These are phyloP conservation scores for Nomada ruficornis DNA, from an alignment of 2,888 invertebrate species.

Conservation along the genomic window DNA sequence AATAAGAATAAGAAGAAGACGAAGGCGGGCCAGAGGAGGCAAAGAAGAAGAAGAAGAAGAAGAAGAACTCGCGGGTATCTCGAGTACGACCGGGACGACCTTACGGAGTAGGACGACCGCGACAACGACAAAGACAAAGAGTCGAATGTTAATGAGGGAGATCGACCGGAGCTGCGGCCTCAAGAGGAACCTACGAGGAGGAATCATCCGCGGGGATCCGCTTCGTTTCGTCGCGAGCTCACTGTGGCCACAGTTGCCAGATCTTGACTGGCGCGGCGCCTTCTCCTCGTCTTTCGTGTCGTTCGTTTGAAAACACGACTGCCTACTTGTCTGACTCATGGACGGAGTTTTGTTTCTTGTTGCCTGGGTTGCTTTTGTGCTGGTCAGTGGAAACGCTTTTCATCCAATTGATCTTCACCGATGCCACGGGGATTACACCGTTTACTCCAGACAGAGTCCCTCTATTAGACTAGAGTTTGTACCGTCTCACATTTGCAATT, in stretches of 20 bases:
- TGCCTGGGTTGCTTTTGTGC: neutral
- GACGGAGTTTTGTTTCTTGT: slow-evolving; percentile 4
- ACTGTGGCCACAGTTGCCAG: slow-evolving; percentile 50
- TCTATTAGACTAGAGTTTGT: no score
- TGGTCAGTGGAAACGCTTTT: no score
- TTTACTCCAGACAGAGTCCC: no score
- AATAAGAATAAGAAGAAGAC: slow-evolving; percentile 62
- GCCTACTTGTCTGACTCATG: slow-evolving; percentile 16
- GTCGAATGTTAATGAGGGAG: slow-evolving; percentile 72
- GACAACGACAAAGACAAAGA: slow-evolving; percentile 71
- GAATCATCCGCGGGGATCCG: slow-evolving; percentile 60
- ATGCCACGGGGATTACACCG: no score
- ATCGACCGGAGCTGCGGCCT: slow-evolving; percentile 63
- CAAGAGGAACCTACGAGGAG: slow-evolving; percentile 47
- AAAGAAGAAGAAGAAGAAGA: slow-evolving; percentile 24
- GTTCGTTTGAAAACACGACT: slow-evolving; percentile 14
- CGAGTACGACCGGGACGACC: slow-evolving; percentile 63
- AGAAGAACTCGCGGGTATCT: slow-evolving; percentile 48
- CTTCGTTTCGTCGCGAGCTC: slow-evolving; percentile 51
- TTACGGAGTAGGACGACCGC: slow-evolving; percentile 66
- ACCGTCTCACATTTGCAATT: no score
- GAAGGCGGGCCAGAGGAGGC: slow-evolving; percentile 7
- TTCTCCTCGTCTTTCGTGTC: slow-evolving; percentile 26
- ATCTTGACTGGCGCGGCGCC: slow-evolving; percentile 47
- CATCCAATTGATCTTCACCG: no score